Conservation (phyloP, 2,113 vertebrate species). For the Sminthopsis crassicaudata region DNA sequence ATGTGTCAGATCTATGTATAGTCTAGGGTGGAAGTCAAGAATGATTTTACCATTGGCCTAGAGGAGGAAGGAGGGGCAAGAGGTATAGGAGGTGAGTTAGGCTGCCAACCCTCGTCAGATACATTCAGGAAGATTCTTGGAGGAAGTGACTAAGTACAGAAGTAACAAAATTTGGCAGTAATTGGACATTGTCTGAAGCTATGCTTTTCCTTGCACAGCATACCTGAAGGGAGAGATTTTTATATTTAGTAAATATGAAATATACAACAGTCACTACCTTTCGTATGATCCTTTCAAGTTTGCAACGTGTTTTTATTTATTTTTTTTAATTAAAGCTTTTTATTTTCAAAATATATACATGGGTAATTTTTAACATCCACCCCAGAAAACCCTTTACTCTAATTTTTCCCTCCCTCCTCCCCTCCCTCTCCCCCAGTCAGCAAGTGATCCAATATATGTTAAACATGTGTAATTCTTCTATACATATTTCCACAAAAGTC, state of each 20-base stretch:
- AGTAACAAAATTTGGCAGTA: neutral
- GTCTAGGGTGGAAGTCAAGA: neutral
- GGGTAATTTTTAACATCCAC: too few relatives aligned
- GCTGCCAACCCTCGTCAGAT: neutral
- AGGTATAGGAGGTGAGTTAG: neutral
- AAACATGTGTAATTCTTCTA: too few relatives aligned
- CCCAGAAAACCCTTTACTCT: too few relatives aligned
- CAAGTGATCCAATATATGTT: too few relatives aligned
- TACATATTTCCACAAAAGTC: too few relatives aligned
- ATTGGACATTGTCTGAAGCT: neutral
- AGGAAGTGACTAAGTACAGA: neutral
- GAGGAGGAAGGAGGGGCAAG: neutral
- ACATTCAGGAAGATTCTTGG: neutral
- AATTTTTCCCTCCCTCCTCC: too few relatives aligned
- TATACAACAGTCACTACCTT: neutral
- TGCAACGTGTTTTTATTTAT: neutral
- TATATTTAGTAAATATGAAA: neutral
- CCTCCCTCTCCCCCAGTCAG: too few relatives aligned
- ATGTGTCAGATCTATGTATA: neutral
- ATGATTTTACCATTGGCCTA: neutral
- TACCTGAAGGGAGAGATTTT: neutral
- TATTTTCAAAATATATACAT: too few relatives aligned
- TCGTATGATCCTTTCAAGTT: neutral
- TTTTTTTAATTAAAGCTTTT: too few relatives aligned
- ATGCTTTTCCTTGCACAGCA: neutral